These are phyloP conservation scores for Colossoma macropomum DNA, from an alignment of 2,113 vertebrate species.

Conservation along the genomic window DNA sequence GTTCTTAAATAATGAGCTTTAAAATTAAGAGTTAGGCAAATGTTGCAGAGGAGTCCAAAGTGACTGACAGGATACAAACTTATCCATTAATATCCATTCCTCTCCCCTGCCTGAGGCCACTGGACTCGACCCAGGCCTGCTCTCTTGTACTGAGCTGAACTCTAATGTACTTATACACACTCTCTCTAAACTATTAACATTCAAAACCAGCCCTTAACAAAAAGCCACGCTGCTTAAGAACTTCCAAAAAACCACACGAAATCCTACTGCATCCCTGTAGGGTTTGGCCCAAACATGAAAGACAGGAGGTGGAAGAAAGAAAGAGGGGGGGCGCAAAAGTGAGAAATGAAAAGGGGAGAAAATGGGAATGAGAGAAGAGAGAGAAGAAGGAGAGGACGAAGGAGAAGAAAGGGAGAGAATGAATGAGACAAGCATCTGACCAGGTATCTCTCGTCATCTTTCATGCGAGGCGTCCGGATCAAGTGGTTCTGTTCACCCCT, in stretches of 20 bases:
- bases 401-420: background rate
- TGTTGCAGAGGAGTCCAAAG: background rate
- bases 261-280: constrained; percentile 9
- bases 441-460: constrained; percentile 96
- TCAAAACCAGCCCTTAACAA: background rate
- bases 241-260: background rate
- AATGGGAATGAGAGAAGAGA: background rate
- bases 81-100: background rate
- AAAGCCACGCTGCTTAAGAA: background rate
- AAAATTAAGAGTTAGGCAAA: too few relatives aligned
- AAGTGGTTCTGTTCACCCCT: constrained; percentile 98
- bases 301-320: background rate
- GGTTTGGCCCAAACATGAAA: background rate
- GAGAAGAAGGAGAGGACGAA: background rate
- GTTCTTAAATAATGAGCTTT: background rate
- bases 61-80: background rate
- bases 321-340: background rate
- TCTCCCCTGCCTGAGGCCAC: background rate
- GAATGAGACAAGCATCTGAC: constrained; percentile 73
- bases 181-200: background rate
- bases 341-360: background rate
- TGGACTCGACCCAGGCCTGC: background rate
- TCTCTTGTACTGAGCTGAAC: background rate
- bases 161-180: background rate
- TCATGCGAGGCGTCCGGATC: constrained; percentile 96